Evolutionary conservation across 2,797 vertebrate genomes (phyloP).

Genomic region (Centroberyx gerrardi): DNA sequence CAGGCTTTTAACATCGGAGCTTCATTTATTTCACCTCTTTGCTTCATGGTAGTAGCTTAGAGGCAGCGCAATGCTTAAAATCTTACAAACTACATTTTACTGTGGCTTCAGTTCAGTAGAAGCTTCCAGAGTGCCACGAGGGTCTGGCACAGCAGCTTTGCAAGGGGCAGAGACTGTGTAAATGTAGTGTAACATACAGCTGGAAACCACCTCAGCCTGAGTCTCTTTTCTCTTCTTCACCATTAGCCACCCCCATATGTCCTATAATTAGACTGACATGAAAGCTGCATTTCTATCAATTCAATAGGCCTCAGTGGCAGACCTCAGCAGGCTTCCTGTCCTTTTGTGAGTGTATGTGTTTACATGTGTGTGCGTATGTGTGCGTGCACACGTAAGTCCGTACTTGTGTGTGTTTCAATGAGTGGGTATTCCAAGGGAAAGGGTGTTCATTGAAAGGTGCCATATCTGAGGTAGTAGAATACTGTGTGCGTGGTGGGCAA

Average conservation of each 20-base stretch:
- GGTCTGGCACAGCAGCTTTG: conserved; percentile 1
- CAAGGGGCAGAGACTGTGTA: no score
- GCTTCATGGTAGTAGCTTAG: not conserved
- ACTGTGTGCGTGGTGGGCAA: not conserved
- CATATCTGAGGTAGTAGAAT: not conserved
- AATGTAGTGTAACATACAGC: conserved; percentile 25
- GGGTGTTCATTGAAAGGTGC: conserved; percentile 6
- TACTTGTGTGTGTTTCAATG: not conserved
- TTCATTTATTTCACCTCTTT: not conserved
- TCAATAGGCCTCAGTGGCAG: conserved; percentile 37
- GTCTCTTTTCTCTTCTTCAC: conserved; percentile 23
- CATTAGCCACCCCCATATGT: conserved; percentile 54
- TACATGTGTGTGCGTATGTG: conserved; percentile 7
- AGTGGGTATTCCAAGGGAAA: not conserved
- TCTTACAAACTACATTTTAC: not conserved
- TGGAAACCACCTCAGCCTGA: conserved; percentile 45
- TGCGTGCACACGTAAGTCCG: conserved; percentile 19
- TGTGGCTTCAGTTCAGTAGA: not conserved
- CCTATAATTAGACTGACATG: conserved; percentile 65
- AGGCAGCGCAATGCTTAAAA: not conserved
- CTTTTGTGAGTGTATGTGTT: conserved; percentile 22
- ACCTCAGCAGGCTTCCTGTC: conserved; percentile 30
- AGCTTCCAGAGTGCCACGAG: not conserved
- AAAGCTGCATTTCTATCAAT: conserved; percentile 58
- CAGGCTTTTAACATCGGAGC: no score